phyloP scores from a whole-genome alignment of 2,797 vertebrate genomes.

The Champsocephalus gunnari region DNA sequence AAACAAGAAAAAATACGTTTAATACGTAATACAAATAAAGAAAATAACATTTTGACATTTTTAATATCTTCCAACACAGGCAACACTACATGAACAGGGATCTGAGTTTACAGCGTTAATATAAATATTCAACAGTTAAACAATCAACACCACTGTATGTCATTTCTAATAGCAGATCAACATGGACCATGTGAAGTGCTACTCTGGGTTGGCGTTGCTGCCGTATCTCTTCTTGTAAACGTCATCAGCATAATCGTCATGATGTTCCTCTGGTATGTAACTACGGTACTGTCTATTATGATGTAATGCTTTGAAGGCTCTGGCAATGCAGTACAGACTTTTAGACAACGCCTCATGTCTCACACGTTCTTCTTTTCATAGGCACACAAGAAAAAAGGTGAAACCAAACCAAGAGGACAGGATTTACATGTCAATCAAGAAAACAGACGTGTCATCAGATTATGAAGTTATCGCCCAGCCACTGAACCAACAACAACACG shows the following conservation, averaged over 20 bases:
- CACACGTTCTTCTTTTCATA: neutral
- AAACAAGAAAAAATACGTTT: no score
- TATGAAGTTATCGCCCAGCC: conserved; percentile 30
- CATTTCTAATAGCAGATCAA: neutral
- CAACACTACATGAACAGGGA: no score
- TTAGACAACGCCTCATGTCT: neutral
- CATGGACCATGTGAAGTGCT: neutral
- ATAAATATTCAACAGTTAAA: no score
- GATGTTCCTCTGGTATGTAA: conserved; percentile 31
- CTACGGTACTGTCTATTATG: no score
- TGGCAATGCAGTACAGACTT: neutral
- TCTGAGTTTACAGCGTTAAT: no score
- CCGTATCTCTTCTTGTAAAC: conserved; percentile 24
- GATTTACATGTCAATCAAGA: conserved; percentile 34
- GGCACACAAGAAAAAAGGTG: conserved; percentile 20
- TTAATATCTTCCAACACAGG: neutral
- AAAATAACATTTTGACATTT: neutral
- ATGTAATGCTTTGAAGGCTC: neutral
- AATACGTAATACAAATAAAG: neutral
- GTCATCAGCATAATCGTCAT: conserved; percentile 6
- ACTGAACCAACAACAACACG: neutral
- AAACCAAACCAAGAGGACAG: conserved; percentile 25
- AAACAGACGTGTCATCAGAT: conserved; percentile 1
- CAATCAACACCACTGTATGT: neutral
- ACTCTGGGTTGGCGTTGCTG: conserved; percentile 9